Conservation (phyloP, 2,113 vertebrate species). For the Pterocles burchelli region DNA sequence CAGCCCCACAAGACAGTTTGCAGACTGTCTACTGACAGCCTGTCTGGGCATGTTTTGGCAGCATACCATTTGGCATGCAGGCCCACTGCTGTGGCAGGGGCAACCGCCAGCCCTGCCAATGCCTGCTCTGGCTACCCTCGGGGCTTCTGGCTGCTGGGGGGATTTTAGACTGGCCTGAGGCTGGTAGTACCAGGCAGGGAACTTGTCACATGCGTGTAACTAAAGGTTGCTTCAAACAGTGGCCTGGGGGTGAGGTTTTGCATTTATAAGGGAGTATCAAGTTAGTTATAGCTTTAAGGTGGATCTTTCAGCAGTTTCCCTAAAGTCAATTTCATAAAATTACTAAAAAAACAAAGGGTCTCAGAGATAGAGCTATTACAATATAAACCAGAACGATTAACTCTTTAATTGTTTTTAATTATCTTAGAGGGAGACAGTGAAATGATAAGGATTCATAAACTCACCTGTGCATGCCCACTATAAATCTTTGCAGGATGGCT, state of each 20-base stretch:
- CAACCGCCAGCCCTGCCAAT: neutral
- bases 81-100: neutral
- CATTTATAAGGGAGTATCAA: neutral
- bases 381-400: neutral
- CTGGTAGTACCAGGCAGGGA: neutral
- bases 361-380: neutral
- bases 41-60: neutral
- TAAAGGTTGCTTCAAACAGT: neutral
- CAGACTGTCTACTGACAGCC: neutral
- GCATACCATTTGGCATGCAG: rapidly evolving
- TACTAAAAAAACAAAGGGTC: neutral
- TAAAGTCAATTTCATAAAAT: neutral
- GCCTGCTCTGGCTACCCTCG: rapidly evolving
- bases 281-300: neutral
- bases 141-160: neutral
- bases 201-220: rapidly evolving
- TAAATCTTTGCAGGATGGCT: neutral
- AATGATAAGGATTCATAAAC: neutral
- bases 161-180: neutral
- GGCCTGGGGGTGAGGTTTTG: neutral
- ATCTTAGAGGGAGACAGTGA: neutral
- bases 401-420: neutral
- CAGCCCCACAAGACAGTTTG: neutral
- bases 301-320: neutral
- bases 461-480: neutral